phyloP scores from a whole-genome alignment of 2,113 vertebrate genomes.

The Megaleporinus macrocephalus region DNA sequence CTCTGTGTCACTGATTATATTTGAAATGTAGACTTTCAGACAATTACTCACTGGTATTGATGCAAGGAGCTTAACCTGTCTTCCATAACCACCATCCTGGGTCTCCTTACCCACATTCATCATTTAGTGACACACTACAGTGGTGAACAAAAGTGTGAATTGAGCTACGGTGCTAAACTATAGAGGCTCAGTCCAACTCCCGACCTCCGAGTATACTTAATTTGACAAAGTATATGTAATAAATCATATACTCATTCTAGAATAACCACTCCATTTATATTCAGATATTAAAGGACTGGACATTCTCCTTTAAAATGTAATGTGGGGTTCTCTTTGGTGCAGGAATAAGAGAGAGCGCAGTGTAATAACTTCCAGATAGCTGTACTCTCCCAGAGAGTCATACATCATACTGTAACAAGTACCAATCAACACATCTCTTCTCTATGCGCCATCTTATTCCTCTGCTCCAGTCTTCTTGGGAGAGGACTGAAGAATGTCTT shows the following conservation, averaged over 20 bases:
- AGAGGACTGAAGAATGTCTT: constrained; percentile 3
- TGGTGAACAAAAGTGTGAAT: constrained; percentile 56
- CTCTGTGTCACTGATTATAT: too few species aligned
- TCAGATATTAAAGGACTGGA: constrained; percentile 60
- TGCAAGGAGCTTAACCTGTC: constrained; percentile 16
- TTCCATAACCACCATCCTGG: constrained; percentile 20
- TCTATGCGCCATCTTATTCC: constrained; percentile 43
- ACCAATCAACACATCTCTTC: constrained; percentile 59
- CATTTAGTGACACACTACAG: constrained; percentile 51
- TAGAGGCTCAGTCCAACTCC: constrained; percentile 54
- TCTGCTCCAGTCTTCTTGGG: constrained; percentile 35
- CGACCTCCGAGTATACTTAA: constrained; percentile 61
- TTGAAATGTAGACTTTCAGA: not conserved
- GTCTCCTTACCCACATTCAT: constrained; percentile 52
- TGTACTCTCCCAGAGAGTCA: constrained; percentile 52
- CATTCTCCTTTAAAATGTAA: constrained; percentile 62
- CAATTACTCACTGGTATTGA: not conserved
- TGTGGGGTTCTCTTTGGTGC: constrained; percentile 53
- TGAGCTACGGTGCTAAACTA: constrained; percentile 60
- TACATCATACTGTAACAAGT: constrained; percentile 64
- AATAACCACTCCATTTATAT: constrained; percentile 65
- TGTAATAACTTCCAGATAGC: constrained; percentile 64
- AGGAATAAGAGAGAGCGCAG: constrained; percentile 44
- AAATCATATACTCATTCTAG: constrained; percentile 63
- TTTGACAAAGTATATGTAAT: constrained; percentile 65